Evolutionary conservation across 2,888 invertebrate genomes (phyloP), one percentile per base, ranked within the genome.

Genomic region (Xylota sylvarum): DNA sequence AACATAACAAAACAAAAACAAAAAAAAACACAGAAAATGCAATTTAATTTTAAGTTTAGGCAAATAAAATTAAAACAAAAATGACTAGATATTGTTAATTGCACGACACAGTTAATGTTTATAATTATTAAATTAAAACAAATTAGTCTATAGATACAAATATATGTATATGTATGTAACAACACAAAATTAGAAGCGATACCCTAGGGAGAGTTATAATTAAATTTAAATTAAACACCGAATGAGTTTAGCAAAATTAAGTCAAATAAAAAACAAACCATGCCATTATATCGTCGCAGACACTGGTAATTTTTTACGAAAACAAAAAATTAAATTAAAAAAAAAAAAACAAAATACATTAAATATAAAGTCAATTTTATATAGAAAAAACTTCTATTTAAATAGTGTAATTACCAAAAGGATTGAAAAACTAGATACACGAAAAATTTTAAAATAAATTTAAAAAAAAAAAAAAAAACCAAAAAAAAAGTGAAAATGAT

Each of bases 341-440:
- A 46, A 10, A 30, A 56, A 67, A 58, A 65, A 72, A 77, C 23
- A 56, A 69, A n/a, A 70, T 62, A 69, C 60, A 64, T 69, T 74
- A 79, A 79, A 87, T 87, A 70, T 83, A 87, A 83, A 79, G 87
- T 87, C 87, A 87, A 87, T 87, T 87, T 87, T 79, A 74, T 87
- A 87, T 73, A 87, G 70, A 83, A 67, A 76, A 73, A 67, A 60
- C 17, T 74, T 70, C 58, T 85, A 74, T 60, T 69, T 62, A 35
- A 73, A 58, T 81, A 69, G 64, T 72, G 76, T 81, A 70, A 67
- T 67, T 58, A 67, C 19, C 7, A 48, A 58, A 65, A 64, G 76
- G 14, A 27, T 37, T 23, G 32, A 37, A 72, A 64, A 69, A 70
- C 23, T 64, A 84, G 73, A 27, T 52, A 80, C 74, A 76, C 84